These are phyloP conservation scores for Athene cunicularia DNA, from an alignment of 2,113 vertebrate species.

Conservation along the genomic window DNA sequence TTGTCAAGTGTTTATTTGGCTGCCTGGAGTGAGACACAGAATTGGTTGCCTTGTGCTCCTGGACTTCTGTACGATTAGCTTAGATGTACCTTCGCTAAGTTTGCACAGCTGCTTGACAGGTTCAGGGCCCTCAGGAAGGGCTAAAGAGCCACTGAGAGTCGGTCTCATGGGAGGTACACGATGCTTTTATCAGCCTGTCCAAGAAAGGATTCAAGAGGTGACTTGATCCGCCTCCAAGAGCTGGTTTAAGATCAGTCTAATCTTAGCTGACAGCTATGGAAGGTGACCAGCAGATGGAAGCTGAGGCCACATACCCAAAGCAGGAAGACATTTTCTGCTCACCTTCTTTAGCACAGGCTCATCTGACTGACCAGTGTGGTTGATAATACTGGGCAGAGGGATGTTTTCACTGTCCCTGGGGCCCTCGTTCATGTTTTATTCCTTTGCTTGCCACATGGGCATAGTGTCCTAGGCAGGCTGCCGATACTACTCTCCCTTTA, in stretches of 20 bases:
- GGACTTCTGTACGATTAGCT: neutral
- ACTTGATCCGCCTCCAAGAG: neutral
- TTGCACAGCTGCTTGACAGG: neutral
- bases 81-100: neutral
- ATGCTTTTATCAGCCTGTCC: neutral
- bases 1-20: neutral
- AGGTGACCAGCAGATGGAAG: neutral
- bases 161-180: neutral
- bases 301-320: neutral
- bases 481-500: neutral
- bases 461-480: neutral
- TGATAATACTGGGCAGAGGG: neutral
- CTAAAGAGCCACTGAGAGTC: neutral
- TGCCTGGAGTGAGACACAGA: neutral
- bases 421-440: neutral
- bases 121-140: neutral
- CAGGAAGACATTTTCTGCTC: neutral
- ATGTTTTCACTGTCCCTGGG: neutral
- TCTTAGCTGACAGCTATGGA: neutral
- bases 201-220: neutral
- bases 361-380: neutral
- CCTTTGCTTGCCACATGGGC: neutral
- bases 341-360: neutral
- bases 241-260: neutral
- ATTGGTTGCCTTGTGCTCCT: neutral